A percentile compares a stretch with the other conserved stretches of the same genome.
These are phyloP conservation scores for Lucilia sericata DNA, from an alignment of 1,140 invertebrate species.

Conservation along the genomic window DNA sequence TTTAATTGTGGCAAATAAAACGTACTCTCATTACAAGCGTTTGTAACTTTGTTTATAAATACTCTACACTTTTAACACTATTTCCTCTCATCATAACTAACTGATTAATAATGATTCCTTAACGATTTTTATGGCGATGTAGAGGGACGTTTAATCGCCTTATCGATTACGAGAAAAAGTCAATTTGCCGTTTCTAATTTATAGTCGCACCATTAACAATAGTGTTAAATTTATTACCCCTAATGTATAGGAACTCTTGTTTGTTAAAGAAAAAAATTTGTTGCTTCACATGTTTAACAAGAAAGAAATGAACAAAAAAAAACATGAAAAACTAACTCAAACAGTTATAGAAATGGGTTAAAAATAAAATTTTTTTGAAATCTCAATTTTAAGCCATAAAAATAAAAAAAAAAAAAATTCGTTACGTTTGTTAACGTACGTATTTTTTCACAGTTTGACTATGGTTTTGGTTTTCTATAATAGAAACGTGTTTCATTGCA, in stretches of 20 bases:
- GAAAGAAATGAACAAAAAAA: background rate
- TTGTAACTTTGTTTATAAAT: no score
- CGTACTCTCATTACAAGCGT: background rate
- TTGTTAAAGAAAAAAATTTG: slow-evolving; percentile 7
- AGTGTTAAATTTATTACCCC: slow-evolving; percentile 6
- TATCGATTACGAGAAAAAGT: background rate
- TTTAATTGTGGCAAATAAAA: slow-evolving; percentile 3
- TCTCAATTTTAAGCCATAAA: background rate
- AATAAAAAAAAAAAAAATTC: background rate
- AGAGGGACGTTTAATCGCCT: background rate
- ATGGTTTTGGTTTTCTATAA: no score
- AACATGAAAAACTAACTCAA: background rate
- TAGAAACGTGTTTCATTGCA: background rate
- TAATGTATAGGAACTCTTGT: background rate
- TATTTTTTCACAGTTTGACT: no score
- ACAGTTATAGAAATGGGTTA: background rate
- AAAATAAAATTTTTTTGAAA: background rate
- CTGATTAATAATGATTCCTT: background rate
- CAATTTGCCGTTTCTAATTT: background rate
- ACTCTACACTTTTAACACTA: no score
- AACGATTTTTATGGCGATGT: background rate
- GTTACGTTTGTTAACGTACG: background rate
- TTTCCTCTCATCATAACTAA: background rate
- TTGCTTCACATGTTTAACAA: background rate
- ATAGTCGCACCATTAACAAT: slow-evolving; percentile 15